Evolutionary conservation across 2,888 invertebrate genomes (phyloP).

Genomic region (Euplexia lucipara): DNA sequence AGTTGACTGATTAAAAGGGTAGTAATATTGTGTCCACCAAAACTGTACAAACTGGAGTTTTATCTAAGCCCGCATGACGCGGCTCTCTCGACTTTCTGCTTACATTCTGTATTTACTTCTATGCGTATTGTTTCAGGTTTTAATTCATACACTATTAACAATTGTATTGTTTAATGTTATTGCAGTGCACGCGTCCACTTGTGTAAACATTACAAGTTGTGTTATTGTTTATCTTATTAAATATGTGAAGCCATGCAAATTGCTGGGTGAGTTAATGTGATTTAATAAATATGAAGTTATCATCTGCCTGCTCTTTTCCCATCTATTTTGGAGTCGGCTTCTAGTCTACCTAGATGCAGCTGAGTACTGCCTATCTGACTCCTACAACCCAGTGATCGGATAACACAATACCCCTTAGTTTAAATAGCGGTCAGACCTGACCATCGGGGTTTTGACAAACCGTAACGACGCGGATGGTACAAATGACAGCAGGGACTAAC

Average conservation of each 20-base stretch:
- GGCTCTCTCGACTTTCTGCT: conserved; percentile 53
- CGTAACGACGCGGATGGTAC: no score
- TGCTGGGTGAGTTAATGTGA: conserved; percentile 20
- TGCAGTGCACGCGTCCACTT: conserved; percentile 45
- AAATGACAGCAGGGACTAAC: no score
- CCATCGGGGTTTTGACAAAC: no score
- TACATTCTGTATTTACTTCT: conserved; percentile 57
- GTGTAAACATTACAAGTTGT: conserved; percentile 47
- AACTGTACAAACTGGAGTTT: conserved; percentile 64
- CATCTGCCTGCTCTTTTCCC: no score
- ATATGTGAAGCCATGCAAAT: conserved; percentile 32
- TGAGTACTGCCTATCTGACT: no score
- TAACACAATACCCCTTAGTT: no score
- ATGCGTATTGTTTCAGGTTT: conserved; percentile 59
- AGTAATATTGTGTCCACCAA: conserved; percentile 23
- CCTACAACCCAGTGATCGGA: no score
- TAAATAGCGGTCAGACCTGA: no score
- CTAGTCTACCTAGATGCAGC: no score
- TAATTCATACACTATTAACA: conserved; percentile 43
- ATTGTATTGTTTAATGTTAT: conserved; percentile 61
- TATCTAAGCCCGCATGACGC: conserved; percentile 66
- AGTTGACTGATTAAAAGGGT: conserved; percentile 47
- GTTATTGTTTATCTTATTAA: conserved; percentile 33
- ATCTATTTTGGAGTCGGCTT: no score
- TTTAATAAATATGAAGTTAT: conserved; percentile 12